A percentile compares a stretch with the other conserved stretches of the same genome.
Evolutionary conservation across 2,797 vertebrate genomes (phyloP).

Genomic region (Rhinoraja longicauda): DNA sequence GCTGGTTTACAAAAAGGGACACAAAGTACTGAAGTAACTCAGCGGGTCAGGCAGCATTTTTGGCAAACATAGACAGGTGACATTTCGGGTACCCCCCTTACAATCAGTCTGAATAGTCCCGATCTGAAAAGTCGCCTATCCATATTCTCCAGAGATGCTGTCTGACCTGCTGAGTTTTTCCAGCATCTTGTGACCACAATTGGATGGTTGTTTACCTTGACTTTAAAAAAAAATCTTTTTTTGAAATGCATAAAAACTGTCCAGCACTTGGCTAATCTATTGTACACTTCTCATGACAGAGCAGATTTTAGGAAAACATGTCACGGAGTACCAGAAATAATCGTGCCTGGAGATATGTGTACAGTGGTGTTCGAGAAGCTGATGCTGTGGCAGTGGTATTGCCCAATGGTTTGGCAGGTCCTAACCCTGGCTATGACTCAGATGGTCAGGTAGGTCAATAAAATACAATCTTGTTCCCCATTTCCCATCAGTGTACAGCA

Average conservation of each 20-base stretch:
- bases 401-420: conserved; percentile 61
- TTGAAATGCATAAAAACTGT: neutral
- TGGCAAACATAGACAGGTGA: no score
- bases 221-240: neutral
- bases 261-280: neutral
- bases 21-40: no score
- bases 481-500: neutral
- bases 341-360: conserved; percentile 81
- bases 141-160: no score
- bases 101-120: no score
- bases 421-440: conserved; percentile 69
- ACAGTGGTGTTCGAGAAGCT: conserved; percentile 76
- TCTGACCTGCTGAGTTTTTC: no score
- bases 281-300: neutral
- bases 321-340: conserved; percentile 79
- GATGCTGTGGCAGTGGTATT: conserved; percentile 66
- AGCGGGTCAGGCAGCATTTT: no score
- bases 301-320: conserved; percentile 60
- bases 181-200: no score
- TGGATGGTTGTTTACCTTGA: no score
- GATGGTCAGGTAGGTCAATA: conserved; percentile 70
- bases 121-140: no score
- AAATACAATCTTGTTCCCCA: neutral
- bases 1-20: no score
- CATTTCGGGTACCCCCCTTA: no score